Evolutionary conservation across 1,140 invertebrate species (phyloP).

Genomic region (Drosophila lini): DNA sequence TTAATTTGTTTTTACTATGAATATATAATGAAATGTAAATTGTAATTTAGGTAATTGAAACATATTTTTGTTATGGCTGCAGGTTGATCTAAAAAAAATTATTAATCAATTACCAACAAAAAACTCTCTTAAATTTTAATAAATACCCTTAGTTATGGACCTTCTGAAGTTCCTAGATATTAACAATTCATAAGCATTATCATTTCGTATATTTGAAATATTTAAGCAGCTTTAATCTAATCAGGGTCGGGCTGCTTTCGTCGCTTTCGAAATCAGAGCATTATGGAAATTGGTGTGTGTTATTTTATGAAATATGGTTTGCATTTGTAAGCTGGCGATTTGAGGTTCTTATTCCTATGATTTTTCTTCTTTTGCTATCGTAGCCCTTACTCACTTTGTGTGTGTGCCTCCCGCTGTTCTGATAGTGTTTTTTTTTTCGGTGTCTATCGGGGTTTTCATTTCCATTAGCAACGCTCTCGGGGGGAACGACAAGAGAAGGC

Average conservation of each 20-base stretch:
- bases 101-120: neutral
- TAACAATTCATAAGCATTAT: neutral
- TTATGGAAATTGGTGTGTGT: conserved; percentile 12
- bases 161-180: neutral
- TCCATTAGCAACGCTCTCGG: conserved; percentile 41
- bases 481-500: conserved; percentile 7
- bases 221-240: conserved; percentile 9
- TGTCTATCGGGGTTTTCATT: conserved; percentile 30
- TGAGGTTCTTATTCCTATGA: neutral
- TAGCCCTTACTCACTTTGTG: neutral
- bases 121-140: neutral
- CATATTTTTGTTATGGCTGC: too few species aligned
- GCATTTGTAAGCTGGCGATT: conserved; percentile 8
- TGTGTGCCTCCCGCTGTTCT: conserved; percentile 16
- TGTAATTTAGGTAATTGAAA: neutral
- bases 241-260: conserved; percentile 2
- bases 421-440: conserved; percentile 10
- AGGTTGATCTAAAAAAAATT: too few species aligned
- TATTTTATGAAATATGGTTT: conserved; percentile 21
- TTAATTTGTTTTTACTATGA: too few species aligned
- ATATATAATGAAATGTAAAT: neutral
- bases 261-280: conserved; percentile 10
- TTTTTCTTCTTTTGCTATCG: neutral
- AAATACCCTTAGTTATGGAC: neutral
- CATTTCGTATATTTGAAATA: neutral